Conservation (phyloP, 2,113 vertebrate species). For the human (Homo sapiens) region GRCh38 chr19:22609001-22609500, state of each 20-base stretch:
- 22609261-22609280: background rate
- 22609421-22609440: background rate
- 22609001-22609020: background rate
- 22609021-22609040: background rate
- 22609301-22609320: background rate
- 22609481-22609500: background rate
- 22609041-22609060: conserved; percentile 24
- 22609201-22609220: background rate
- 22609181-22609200: background rate
- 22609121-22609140: background rate
- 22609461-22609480: background rate
- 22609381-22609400: background rate
- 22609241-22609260: background rate
- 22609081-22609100: background rate
- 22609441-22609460: conserved; percentile 7
- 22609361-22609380: background rate
- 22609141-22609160: background rate
- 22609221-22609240: background rate
- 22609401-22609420: background rate
- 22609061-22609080: background rate
- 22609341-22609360: background rate
- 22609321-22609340: background rate
- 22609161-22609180: background rate
- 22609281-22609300: background rate
- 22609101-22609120: background rate